Conservation (phyloP, 1,140 invertebrate genomes). For the Ceratosolen solmsi region DNA sequence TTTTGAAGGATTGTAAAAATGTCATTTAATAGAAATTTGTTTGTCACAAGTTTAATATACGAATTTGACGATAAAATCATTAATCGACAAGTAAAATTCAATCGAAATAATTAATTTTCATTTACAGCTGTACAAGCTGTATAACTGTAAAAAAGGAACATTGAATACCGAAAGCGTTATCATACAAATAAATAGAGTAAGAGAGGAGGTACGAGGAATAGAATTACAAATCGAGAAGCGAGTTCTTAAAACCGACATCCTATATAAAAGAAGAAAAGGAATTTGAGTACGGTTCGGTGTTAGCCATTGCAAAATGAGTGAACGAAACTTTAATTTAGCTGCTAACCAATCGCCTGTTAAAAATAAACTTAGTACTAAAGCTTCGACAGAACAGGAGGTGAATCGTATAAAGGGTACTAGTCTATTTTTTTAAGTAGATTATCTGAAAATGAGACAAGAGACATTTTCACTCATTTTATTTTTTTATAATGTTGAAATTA, state of each 20-base stretch:
- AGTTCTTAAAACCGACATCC: slow-evolving; percentile 10
- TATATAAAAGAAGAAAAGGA: slow-evolving; percentile 31
- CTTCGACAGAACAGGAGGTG: neutral
- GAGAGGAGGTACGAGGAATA: slow-evolving; percentile 5
- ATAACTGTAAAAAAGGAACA: neutral
- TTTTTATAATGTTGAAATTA: neutral
- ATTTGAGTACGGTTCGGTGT: slow-evolving; percentile 1
- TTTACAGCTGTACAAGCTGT: slow-evolving; percentile 1
- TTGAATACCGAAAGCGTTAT: slow-evolving; percentile 17
- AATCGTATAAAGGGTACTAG: neutral
- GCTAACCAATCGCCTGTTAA: slow-evolving; percentile 48
- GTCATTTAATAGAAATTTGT: slow-evolving; percentile 28
- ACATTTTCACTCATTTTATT: slow-evolving; percentile 13
- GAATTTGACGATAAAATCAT: slow-evolving; percentile 26
- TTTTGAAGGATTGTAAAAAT: slow-evolving; percentile 25
- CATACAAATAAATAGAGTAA: slow-evolving; percentile 26
- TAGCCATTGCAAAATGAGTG: slow-evolving; percentile 39
- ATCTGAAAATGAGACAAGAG: neutral
- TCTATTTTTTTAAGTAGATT: slow-evolving; percentile 2
- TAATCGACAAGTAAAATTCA: slow-evolving; percentile 26
- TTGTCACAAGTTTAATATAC: slow-evolving; percentile 22
- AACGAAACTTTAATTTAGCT: slow-evolving; percentile 50
- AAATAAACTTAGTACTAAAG: slow-evolving; percentile 34
- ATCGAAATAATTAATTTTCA: slow-evolving; percentile 18
- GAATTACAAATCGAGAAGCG: slow-evolving; percentile 36